These are phyloP conservation scores for Trematomus bernacchii DNA, from an alignment of 2,797 vertebrate genomes.

Conservation along the genomic window DNA sequence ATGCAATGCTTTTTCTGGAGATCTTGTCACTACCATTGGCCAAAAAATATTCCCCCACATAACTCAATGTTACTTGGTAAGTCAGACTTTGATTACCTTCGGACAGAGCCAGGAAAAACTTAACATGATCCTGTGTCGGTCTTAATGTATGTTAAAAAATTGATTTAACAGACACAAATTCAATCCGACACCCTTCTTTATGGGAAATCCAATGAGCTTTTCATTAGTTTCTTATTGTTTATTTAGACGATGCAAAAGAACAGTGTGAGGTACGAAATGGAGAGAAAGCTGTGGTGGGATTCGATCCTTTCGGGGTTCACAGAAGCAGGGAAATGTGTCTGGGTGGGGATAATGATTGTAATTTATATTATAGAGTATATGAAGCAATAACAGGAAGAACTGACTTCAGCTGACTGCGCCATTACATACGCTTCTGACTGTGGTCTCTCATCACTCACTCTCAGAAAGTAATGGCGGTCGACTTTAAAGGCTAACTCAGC, in stretches of 20 bases:
- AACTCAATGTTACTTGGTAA: neutral
- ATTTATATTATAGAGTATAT: conserved; percentile 51
- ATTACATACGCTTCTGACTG: conserved; percentile 63
- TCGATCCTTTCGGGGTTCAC: conserved; percentile 14
- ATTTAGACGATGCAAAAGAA: conserved; percentile 32
- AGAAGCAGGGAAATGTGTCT: conserved; percentile 41
- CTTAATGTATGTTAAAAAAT: conserved; percentile 21
- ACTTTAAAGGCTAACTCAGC: conserved; percentile 76
- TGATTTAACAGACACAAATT: conserved; percentile 24
- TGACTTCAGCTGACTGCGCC: conserved; percentile 57
- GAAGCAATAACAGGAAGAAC: conserved; percentile 69
- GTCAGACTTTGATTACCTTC: neutral
- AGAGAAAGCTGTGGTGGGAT: conserved; percentile 20
- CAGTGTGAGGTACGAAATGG: conserved; percentile 1
- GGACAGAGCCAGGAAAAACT: neutral
- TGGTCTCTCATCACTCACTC: conserved; percentile 72
- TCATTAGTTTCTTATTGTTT: conserved; percentile 34
- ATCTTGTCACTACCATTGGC: neutral
- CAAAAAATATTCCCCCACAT: neutral
- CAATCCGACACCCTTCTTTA: conserved; percentile 3
- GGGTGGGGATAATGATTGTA: conserved; percentile 70
- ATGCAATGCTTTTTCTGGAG: neutral
- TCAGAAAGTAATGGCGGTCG: conserved; percentile 56
- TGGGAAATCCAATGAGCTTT: neutral
- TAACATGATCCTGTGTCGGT: conserved; percentile 3